Conservation (phyloP, 2,888 invertebrate genomes). For the Trichacis sp. region DNA sequence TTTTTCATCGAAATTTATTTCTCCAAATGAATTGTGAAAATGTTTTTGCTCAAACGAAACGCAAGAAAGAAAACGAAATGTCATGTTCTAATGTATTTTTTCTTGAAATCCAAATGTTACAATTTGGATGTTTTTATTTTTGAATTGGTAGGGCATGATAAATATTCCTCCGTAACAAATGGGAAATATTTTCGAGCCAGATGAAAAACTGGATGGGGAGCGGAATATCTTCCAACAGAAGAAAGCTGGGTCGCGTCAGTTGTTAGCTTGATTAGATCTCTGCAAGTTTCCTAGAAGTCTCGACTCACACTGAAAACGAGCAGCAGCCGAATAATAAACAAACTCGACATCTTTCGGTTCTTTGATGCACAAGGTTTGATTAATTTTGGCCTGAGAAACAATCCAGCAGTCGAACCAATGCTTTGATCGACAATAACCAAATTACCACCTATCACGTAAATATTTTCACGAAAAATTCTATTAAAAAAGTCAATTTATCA, state of each 20-base stretch:
- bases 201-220: background rate
- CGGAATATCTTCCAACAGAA: constrained; percentile 16
- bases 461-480: background rate
- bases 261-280: constrained; percentile 53
- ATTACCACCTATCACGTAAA: background rate
- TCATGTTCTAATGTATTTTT: no score
- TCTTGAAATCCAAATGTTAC: no score
- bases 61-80: no score
- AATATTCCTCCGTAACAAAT: background rate
- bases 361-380: constrained; percentile 66
- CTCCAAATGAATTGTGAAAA: no score
- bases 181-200: constrained; percentile 6
- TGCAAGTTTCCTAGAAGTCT: constrained; percentile 54
- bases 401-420: constrained; percentile 44
- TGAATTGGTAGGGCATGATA: background rate
- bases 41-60: no score
- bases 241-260: constrained; percentile 53
- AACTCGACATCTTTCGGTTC: constrained; percentile 58
- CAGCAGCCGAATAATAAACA: constrained; percentile 60
- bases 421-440: background rate
- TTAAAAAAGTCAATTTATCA: background rate
- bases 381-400: constrained; percentile 60
- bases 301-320: constrained; percentile 42
- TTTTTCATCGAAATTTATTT: no score
- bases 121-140: no score